Evolutionary conservation across 2,113 vertebrate genomes (phyloP).

Genomic region (Microtus richardsoni): DNA sequence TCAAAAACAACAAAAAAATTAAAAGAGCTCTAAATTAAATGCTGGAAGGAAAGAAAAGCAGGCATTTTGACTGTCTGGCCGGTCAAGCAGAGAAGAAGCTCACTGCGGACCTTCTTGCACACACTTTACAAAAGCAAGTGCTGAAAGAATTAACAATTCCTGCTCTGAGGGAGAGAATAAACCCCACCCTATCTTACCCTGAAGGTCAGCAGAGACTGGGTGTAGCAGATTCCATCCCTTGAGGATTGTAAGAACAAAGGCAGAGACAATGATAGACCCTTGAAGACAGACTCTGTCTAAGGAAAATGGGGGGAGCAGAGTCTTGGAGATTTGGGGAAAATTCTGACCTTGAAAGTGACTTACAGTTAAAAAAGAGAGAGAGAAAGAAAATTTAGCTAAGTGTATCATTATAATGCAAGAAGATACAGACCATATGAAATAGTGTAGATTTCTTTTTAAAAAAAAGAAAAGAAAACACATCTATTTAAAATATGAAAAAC

Average conservation of each 20-base stretch:
- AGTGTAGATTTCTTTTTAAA: background rate
- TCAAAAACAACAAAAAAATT: background rate
- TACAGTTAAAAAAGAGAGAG: background rate
- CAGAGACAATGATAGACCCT: background rate
- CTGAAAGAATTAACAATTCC: background rate
- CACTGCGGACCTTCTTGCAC: rapidly evolving
- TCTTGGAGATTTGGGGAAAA: background rate
- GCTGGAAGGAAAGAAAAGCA: background rate
- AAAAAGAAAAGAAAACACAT: background rate
- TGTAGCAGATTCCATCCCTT: background rate
- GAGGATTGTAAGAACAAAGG: background rate
- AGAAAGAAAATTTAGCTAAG: background rate
- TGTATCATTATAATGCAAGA: background rate
- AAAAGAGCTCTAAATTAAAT: background rate
- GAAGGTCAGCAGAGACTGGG: background rate
- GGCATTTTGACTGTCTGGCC: background rate
- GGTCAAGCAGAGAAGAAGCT: too few relatives aligned
- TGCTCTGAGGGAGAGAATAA: background rate
- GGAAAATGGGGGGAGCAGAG: background rate
- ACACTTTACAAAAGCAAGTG: background rate
- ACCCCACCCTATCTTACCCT: rapidly evolving
- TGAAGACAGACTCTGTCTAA: background rate
- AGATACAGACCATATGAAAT: background rate
- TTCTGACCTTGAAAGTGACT: background rate
- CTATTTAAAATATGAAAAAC: background rate